Evolutionary conservation across 2,888 invertebrate species (phyloP), one percentile per base, ranked within the genome.

Genomic region (Drosophila quinaria): DNA sequence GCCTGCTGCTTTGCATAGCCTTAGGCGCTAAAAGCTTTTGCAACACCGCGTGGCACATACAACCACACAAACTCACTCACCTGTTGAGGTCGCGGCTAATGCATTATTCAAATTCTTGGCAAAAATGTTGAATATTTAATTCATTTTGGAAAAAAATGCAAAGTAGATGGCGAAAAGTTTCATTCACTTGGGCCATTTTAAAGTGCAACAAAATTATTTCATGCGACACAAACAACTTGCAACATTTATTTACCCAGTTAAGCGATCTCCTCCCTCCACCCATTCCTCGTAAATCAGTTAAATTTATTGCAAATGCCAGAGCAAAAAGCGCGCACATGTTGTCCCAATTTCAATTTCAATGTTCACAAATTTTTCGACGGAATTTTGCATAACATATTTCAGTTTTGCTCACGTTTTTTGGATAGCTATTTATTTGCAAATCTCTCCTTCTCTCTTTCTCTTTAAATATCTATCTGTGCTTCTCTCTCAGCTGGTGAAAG

Each of bases 251-350:
- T 70, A 84, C 78, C 83, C 81, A 76, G 81, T 83, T 79, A 79
- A 78, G 81, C 78, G 78, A 71, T 63, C 62, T 46, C 51, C 60
- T 47, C 19, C 39, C 61, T 55, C 61, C 44, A 15, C 29, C 51
- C 46, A 51, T 33, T 61, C 72, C 76, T 67, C 84, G 87, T 84
- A 84, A 84, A 84, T 84, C 87, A 87, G 77, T 25, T 25, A 67
- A 87, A 84, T 87, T 87, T 84, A 84, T 87, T 77, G 73, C 84
- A 56, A 86, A 79, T 68, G 67, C 77, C 78, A 81, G 65, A 69
- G 76, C 63, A 78, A 83, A 71, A 73, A 78, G 83, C 87, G 84
- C 81, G 70, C 87, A 87, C 87, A 87, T 87, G 87, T 87, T 87
- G 84, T 74, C 74, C 78, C 83, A 78, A 78, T 79, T 82, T 82